Evolutionary conservation across 2,797 vertebrate genomes (phyloP), one percentile per base, ranked within the genome.

Genomic region (Antennarius maculatus): DNA sequence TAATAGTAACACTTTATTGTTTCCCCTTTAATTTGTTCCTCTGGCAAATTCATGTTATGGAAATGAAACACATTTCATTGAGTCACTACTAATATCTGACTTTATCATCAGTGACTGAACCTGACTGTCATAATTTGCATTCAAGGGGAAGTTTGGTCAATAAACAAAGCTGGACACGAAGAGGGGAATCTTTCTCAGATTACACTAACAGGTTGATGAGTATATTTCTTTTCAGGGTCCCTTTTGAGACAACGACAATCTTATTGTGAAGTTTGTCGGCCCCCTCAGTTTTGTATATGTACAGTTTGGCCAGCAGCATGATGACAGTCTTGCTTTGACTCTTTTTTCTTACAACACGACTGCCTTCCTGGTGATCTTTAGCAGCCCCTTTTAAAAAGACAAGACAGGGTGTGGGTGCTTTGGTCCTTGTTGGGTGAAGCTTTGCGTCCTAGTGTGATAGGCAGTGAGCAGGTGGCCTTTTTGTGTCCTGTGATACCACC

Each of bases 401-500:
- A 49, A 31, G 28, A 28, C 47, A 51, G 50, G 54, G 17, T 1
- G 9, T 18, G 27, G 48, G 65, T 64, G 70, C 74, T 86, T 88
- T 84, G 77, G 82, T 87, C 85, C 81, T 47, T 50, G 34, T 78
- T 61, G 56, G 61, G 69, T 74, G 66, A 81, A 86, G 76, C 83
- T 81, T 73, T 3, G 27, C 50, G 39, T 41, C 14, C 8, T 48
- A 50, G 45, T 0, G 14, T 62, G 68, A n/a, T 46, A 4, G 7
- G 11, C 45, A 47, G 18, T 42, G 42, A 66, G 10, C 46, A 28
- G 50, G 8, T 54, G 47, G 47, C 27, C 0, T 43, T 68, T 34
- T 17, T 15, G 41, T 52, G 53, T 65, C 65, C 15, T 43, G 23
- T 18, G 17, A 51, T 15, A 53, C 47, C 41, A 9, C 15, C 15